phyloP scores from a whole-genome alignment of 2,888 invertebrate species.

The Perithous albicinctus region DNA sequence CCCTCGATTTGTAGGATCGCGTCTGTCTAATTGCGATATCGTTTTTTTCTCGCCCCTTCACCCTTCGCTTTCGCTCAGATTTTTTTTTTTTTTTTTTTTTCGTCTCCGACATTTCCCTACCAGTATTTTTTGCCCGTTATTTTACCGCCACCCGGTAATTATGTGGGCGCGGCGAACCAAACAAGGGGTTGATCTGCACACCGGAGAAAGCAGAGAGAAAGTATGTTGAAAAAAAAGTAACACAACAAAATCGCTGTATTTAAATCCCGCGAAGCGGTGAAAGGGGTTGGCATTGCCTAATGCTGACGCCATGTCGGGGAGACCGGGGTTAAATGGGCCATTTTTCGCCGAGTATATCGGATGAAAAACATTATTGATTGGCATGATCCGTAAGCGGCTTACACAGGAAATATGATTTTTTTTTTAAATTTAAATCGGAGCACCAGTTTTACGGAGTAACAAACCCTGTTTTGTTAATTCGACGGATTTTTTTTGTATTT shows the following conservation, averaged over 20 bases:
- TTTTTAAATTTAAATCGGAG: too few species aligned
- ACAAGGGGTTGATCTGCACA: slow-evolving; percentile 77
- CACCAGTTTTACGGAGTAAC: too few species aligned
- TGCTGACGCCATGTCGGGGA: slow-evolving; percentile 27
- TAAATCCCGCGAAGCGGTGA: slow-evolving; percentile 75
- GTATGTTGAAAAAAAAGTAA: slow-evolving; percentile 67
- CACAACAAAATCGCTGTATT: slow-evolving; percentile 68
- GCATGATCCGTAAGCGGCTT: too few species aligned
- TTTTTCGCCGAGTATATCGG: too few species aligned
- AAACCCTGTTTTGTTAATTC: too few species aligned
- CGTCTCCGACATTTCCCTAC: slow-evolving; percentile 30
- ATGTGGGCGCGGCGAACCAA: slow-evolving; percentile 84
- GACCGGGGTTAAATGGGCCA: too few species aligned
- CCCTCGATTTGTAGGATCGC: slow-evolving; percentile 71
- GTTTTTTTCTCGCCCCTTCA: slow-evolving; percentile 72
- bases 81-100: slow-evolving; percentile 67
- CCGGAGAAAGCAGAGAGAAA: slow-evolving; percentile 47
- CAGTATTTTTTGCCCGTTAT: slow-evolving; percentile 76
- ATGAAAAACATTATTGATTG: too few species aligned
- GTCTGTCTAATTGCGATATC: slow-evolving; percentile 81
- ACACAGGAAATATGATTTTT: too few species aligned
- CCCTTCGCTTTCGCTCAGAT: slow-evolving; percentile 22
- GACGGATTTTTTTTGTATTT: too few species aligned
- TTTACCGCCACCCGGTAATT: slow-evolving; percentile 82
- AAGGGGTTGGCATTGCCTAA: slow-evolving; percentile 73